A percentile compares a stretch with the other conserved stretches of the same genome.
phyloP scores from a whole-genome alignment of 2,113 vertebrate genomes.

The Campylorhamphus procurvoides region DNA sequence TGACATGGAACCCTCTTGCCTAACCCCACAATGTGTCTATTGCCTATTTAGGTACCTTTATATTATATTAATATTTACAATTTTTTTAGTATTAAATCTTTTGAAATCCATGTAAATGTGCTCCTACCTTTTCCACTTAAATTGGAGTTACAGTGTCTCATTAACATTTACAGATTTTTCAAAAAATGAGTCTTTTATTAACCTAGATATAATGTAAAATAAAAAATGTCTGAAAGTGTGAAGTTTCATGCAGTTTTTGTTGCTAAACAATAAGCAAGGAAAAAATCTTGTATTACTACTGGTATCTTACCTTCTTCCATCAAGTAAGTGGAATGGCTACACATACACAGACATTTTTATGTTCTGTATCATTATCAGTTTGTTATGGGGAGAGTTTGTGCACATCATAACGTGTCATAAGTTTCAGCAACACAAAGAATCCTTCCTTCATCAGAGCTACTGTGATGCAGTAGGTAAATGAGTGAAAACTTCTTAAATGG shows the following conservation, averaged over 20 bases:
- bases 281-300: neutral
- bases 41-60: neutral
- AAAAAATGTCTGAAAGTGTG: neutral
- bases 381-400: neutral
- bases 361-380: neutral
- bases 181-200: neutral
- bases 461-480: neutral
- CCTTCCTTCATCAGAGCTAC: neutral
- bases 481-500: neutral
- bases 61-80: neutral
- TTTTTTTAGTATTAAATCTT: neutral
- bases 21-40: neutral
- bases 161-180: neutral
- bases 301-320: neutral
- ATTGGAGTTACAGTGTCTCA: neutral
- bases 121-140: neutral
- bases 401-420: rapidly evolving
- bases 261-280: neutral
- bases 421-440: neutral
- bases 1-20: neutral
- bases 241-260: neutral
- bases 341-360: neutral
- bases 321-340: neutral
- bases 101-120: neutral
- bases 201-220: neutral